phyloP scores from a whole-genome alignment of 2,888 invertebrate genomes.

The Gastrophysa polygoni region DNA sequence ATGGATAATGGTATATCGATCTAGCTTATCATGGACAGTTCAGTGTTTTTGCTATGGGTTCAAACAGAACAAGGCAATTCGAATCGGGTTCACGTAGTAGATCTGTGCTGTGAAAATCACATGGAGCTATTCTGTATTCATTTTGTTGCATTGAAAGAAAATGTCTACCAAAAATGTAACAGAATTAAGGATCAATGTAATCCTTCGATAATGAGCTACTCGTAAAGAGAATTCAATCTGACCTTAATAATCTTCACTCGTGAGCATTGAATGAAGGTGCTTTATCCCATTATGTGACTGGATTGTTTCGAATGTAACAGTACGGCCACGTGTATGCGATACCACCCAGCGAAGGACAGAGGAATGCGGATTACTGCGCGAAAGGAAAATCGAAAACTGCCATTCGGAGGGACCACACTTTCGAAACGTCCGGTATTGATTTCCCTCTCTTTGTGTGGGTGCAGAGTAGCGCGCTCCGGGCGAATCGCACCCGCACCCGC shows the following conservation, averaged over 20 bases:
- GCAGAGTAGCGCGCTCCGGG: constrained; percentile 9
- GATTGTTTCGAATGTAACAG: background rate
- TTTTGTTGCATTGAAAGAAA: no score
- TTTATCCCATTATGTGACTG: background rate
- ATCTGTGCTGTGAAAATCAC: no score
- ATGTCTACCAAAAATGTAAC: no score
- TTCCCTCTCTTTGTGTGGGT: constrained; percentile 35
- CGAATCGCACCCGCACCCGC: no score
- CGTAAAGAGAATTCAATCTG: background rate
- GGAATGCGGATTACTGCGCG: constrained; percentile 5
- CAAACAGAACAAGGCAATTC: no score
- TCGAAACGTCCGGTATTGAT: constrained; percentile 53
- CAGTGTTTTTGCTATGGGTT: background rate
- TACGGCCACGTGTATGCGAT: constrained; percentile 22
- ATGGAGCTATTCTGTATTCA: no score
- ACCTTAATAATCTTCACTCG: background rate
- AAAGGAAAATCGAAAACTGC: constrained; percentile 20
- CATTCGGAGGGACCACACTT: constrained; percentile 32
- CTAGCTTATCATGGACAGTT: background rate
- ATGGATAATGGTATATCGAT: no score
- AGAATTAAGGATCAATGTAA: no score
- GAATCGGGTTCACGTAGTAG: no score
- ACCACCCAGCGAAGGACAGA: constrained; percentile 22
- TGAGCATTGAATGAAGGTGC: background rate
- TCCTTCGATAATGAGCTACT: no score